A percentile compares a stretch with the other conserved stretches of the same genome.
phyloP scores from a whole-genome alignment of 2,113 vertebrate species.

The Buteo buteo region DNA sequence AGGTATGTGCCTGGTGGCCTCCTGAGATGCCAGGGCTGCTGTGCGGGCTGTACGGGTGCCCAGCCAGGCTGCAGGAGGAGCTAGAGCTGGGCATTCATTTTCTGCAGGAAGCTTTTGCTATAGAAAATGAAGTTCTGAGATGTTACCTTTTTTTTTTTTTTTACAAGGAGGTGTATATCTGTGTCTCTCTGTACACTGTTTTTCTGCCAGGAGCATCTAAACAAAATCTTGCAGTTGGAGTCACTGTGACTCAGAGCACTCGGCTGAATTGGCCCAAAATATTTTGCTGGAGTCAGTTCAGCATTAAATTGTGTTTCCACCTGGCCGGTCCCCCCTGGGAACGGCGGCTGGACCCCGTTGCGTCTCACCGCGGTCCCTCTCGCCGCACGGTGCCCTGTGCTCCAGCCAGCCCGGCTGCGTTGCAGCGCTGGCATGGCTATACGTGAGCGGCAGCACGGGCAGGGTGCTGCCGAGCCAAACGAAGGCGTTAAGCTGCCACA shows the following conservation, averaged over 20 bases:
- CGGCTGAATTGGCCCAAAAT: background rate
- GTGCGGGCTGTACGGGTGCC: background rate
- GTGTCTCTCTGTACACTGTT: background rate
- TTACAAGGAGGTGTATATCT: background rate
- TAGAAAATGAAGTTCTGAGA: background rate
- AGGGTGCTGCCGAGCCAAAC: background rate
- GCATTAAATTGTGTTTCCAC: background rate
- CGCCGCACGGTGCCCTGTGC: rapidly evolving
- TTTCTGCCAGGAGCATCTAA: background rate
- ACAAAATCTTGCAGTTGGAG: background rate
- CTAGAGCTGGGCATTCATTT: background rate
- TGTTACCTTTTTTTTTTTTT: background rate
- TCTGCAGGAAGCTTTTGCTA: background rate
- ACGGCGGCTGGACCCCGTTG: background rate
- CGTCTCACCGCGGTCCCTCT: background rate
- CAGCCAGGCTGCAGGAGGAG: background rate
- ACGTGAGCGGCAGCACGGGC: background rate
- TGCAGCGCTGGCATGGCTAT: background rate
- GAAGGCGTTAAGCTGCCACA: background rate
- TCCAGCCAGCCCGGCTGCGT: background rate
- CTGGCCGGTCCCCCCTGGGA: background rate
- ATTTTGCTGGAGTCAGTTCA: background rate
- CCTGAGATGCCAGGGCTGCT: background rate
- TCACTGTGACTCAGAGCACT: background rate
- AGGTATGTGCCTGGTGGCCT: background rate